Evolutionary conservation across 1,140 invertebrate genomes (phyloP).

Genomic region (Eurosta solidaginis): DNA sequence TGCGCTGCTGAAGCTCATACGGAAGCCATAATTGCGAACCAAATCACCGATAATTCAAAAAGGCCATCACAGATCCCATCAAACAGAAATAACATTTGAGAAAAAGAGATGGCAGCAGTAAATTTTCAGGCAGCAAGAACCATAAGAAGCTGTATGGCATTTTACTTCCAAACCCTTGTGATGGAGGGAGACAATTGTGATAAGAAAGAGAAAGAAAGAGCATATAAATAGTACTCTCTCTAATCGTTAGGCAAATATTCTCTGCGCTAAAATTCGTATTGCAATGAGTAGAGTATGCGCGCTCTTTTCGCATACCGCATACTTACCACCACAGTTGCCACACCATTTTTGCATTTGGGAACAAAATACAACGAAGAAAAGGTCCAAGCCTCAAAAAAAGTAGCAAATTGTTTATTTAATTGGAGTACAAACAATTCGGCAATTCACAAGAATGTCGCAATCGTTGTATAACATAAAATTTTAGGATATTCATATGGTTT

Average conservation of each 20-base stretch:
- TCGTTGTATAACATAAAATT: too few relatives aligned
- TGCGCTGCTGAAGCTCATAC: conserved; percentile 46
- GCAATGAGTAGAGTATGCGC: neutral
- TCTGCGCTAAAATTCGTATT: too few relatives aligned
- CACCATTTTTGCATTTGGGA: neutral
- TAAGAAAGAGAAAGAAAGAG: neutral
- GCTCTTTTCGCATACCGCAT: neutral
- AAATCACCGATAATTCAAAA: conserved; percentile 57
- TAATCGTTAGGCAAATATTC: neutral
- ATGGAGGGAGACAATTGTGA: neutral
- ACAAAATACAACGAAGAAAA: neutral
- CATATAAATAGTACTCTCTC: neutral
- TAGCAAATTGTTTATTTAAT: too few relatives aligned
- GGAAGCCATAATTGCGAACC: conserved; percentile 57
- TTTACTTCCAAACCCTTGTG: neutral
- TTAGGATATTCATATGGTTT: too few relatives aligned
- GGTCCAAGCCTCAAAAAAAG: too few relatives aligned
- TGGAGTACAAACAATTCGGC: too few relatives aligned
- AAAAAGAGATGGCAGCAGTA: neutral
- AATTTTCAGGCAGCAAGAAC: neutral
- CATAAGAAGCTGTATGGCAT: neutral
- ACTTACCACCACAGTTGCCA: neutral
- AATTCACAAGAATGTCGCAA: too few relatives aligned
- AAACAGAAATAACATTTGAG: neutral
- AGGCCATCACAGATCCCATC: neutral